Evolutionary conservation across 2,888 invertebrate genomes (phyloP).

Genomic region (Amphipoea oculea): DNA sequence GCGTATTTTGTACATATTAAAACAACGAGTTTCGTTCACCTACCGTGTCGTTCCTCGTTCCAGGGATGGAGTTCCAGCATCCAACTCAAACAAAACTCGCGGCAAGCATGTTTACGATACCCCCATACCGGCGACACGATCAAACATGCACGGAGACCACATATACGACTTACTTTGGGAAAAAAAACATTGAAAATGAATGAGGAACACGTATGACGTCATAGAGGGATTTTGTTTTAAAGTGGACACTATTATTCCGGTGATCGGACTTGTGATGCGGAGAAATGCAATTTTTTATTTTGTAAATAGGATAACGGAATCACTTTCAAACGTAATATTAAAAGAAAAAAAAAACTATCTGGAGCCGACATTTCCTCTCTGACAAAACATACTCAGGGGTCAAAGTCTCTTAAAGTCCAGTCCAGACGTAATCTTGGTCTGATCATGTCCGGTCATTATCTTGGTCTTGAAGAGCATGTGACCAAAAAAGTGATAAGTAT

Average conservation of each 20-base stretch:
- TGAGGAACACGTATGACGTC: background rate
- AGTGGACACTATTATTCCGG: no score
- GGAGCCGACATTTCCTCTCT: background rate
- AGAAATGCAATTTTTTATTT: background rate
- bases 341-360: no score
- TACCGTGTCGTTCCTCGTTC: background rate
- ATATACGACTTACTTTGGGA: constrained; percentile 36
- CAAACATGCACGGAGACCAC: constrained; percentile 59
- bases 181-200: constrained; percentile 40
- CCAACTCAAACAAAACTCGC: constrained; percentile 69
- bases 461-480: background rate
- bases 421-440: no score
- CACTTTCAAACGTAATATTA: background rate
- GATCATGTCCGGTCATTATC: no score
- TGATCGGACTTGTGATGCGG: background rate
- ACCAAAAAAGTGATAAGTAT: background rate
- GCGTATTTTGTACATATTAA: background rate
- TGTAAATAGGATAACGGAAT: background rate
- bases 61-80: constrained; percentile 35
- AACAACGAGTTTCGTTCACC: background rate
- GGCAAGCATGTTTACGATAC: constrained; percentile 63
- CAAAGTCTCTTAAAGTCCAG: background rate
- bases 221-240: background rate
- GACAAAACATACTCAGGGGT: background rate
- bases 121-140: constrained; percentile 63